phyloP scores from a whole-genome alignment of 2,797 vertebrate species.

The Microhierax caerulescens region DNA sequence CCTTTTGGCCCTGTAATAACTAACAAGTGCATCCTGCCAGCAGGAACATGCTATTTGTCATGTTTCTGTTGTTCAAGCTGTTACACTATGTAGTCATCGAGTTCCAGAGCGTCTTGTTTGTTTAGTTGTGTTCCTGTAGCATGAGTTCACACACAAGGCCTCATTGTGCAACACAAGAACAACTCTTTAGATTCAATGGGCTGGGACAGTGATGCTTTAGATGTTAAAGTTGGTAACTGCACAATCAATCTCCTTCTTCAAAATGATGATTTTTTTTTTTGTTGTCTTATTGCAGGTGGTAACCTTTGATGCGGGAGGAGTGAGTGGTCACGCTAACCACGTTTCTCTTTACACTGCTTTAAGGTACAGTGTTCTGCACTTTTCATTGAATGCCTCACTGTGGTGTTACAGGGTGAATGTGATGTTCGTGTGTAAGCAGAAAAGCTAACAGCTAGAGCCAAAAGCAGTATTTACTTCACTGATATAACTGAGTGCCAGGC shows the following conservation, averaged over 20 bases:
- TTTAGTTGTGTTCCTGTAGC: slow-evolving; percentile 30
- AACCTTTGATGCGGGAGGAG: slow-evolving; percentile 91
- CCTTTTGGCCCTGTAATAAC: slow-evolving; percentile 1
- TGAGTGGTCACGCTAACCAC: slow-evolving; percentile 94
- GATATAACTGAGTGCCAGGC: not conserved
- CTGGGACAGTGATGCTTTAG: not conserved
- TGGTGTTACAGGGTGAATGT: not conserved
- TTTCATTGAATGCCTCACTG: not conserved
- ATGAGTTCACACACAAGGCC: not conserved
- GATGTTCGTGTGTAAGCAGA: not conserved
- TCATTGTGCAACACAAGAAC: slow-evolving; percentile 10
- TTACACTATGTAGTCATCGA: not conserved
- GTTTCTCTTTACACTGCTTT: slow-evolving; percentile 77
- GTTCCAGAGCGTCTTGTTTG: slow-evolving; percentile 11
- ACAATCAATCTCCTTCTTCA: not conserved
- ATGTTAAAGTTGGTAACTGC: not conserved
- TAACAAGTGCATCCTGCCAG: slow-evolving; percentile 28
- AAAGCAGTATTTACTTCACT: not conserved
- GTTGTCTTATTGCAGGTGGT: slow-evolving; percentile 83
- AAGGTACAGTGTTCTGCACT: slow-evolving; percentile 61
- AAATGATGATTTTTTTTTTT: not conserved
- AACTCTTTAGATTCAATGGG: not conserved
- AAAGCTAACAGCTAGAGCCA: not conserved
- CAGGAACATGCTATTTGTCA: not conserved
- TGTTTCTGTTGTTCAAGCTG: not conserved